Evolutionary conservation across 2,888 invertebrate species (phyloP).

Genomic region (Amblyteles armatorius): DNA sequence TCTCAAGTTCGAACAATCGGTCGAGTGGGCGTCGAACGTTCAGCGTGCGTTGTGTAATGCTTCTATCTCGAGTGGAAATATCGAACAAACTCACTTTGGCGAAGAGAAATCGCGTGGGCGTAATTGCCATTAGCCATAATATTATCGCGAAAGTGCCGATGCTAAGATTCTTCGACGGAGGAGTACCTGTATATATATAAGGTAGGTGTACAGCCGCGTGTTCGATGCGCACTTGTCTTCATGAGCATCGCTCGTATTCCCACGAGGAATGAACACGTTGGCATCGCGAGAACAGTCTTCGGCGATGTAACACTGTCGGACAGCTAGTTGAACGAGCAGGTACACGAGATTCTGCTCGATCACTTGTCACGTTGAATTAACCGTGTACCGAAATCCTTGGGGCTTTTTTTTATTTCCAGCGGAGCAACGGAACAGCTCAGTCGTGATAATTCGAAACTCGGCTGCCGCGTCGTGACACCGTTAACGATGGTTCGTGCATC

Average conservation of each 20-base stretch:
- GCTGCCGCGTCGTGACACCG: conserved; percentile 8
- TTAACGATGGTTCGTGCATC: conserved; percentile 31
- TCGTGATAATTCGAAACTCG: conserved; percentile 27
- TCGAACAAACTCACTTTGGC: not conserved
- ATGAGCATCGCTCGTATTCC: conserved; percentile 36
- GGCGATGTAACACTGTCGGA: conserved; percentile 43
- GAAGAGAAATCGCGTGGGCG: conserved; percentile 45
- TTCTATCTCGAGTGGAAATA: conserved; percentile 10
- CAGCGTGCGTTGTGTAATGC: conserved; percentile 17
- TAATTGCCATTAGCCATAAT: conserved; percentile 57
- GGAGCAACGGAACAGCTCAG: conserved; percentile 15
- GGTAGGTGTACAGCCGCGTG: not conserved
- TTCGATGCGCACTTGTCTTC: conserved; percentile 32
- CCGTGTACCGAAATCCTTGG: conserved; percentile 28
- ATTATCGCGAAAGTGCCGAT: conserved; percentile 31
- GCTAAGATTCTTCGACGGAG: not conserved
- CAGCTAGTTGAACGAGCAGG: conserved; percentile 31
- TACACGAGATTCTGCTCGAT: conserved; percentile 55
- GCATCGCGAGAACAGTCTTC: conserved; percentile 12
- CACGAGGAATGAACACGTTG: conserved; percentile 47
- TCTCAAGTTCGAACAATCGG: not conserved
- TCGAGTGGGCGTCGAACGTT: conserved; percentile 43
- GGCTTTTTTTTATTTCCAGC: not conserved
- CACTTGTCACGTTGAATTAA: conserved; percentile 61
- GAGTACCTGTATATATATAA: not conserved